Conservation (phyloP, 2,888 invertebrate species). For the Mythimna impura region DNA sequence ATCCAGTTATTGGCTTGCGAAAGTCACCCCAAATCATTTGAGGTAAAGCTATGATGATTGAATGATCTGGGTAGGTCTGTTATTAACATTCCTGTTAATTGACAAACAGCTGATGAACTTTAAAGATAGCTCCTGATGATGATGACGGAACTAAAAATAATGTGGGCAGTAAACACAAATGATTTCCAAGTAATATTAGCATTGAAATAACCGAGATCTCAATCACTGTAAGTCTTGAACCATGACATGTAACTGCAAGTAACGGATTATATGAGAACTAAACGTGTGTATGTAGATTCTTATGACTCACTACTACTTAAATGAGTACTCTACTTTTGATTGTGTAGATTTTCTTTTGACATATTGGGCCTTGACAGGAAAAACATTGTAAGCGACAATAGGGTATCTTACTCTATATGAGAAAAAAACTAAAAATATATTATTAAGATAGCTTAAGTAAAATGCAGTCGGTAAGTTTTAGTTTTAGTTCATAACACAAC, state of each 20-base stretch:
- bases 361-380: too few species aligned
- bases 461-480: too few species aligned
- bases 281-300: constrained; percentile 12
- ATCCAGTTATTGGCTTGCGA: too few species aligned
- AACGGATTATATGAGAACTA: constrained; percentile 29
- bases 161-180: constrained; percentile 29
- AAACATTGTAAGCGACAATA: too few species aligned
- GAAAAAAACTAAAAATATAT: too few species aligned
- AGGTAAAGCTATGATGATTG: too few species aligned
- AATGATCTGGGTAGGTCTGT: too few species aligned
- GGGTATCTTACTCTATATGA: too few species aligned
- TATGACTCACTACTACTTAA: neutral
- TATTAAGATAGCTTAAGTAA: too few species aligned
- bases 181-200: constrained; percentile 46
- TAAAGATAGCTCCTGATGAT: constrained; percentile 1
- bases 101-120: neutral
- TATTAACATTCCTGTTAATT: neutral
- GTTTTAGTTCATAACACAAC: too few species aligned
- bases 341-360: neutral
- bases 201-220: constrained; percentile 53
- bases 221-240: constrained; percentile 45
- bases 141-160: neutral
- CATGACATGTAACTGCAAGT: constrained; percentile 50
- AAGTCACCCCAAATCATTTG: too few species aligned
- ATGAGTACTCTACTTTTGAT: neutral